A percentile compares a stretch with the other conserved stretches of the same genome.
phyloP scores from a whole-genome alignment of 2,113 vertebrate genomes.

The Antigone vipio region DNA sequence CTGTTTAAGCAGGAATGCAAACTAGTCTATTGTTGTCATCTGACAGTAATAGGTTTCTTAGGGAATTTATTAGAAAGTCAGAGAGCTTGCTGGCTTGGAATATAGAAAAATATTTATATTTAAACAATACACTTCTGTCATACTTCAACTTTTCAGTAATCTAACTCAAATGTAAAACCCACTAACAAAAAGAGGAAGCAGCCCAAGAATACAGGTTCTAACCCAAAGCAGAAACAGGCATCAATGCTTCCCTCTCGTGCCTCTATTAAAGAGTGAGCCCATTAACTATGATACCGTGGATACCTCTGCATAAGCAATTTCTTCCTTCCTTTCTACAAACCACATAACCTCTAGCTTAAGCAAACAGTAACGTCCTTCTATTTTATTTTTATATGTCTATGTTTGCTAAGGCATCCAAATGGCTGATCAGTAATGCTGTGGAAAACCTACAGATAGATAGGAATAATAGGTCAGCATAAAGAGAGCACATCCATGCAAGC shows the following conservation, averaged over 20 bases:
- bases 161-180: background rate
- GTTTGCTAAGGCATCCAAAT: background rate
- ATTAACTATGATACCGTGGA: background rate
- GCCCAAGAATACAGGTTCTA: background rate
- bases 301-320: background rate
- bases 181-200: background rate
- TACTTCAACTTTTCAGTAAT: background rate
- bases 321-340: background rate
- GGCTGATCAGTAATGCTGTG: background rate
- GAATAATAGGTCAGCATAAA: background rate
- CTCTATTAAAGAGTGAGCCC: background rate
- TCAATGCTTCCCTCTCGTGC: background rate
- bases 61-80: conserved; percentile 12
- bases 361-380: background rate
- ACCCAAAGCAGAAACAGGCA: background rate
- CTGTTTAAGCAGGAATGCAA: background rate
- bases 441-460: background rate
- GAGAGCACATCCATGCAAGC: background rate
- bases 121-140: background rate
- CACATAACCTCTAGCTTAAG: background rate
- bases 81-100: background rate
- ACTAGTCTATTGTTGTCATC: background rate
- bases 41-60: conserved; percentile 5
- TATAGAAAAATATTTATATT: background rate
- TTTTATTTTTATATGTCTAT: background rate